Evolutionary conservation across 23 tunicate species (phyloP), one percentile per base, ranked within the genome.

Genomic region (Halocynthia roretzi): DNA sequence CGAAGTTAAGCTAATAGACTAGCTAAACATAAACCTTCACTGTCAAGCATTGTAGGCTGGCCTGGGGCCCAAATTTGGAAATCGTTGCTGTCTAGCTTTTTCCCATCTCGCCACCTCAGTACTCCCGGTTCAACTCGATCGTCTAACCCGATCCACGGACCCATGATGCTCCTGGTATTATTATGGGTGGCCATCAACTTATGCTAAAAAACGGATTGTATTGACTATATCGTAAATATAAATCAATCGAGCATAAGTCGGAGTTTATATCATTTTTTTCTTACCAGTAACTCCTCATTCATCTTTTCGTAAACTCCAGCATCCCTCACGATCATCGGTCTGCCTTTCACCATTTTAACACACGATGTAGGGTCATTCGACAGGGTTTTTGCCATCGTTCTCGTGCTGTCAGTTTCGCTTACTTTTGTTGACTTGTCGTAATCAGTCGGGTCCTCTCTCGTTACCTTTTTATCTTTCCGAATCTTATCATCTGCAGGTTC

Each of bases 91-190:
- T 82, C 61, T 7, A 84, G 51, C 10, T 53, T 7, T 12, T 82
- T 67, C 6, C 89, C 89, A 60, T 84, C 89, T 57, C 89, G 78
- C 89, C 89, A 84, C 60, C 89, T 70, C 51, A 65, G 60, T 9
- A 84, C 83, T 50, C 89, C 89, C 5, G 80, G 70, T 31, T 76
- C 68, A 56, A 66, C 44, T 62, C 83, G 71, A 52, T 84, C 83
- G 62, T 78, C 80, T 40, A 84, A 55, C 20, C 89, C 89, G 68
- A 84, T 78, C 79, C 78, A 84, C 8, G 89, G 89, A 7, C 89
- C 89, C 55, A 77, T 20, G 8, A 84, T 70, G 0, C 18, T 80
- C 40, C 71, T 66, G 57, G 72, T 57, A 10, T 8, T 61, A 71
- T 78, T 74, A 31, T 61, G 31, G 10, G 51, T 19, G 22, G 76